phyloP scores from a whole-genome alignment of 2,797 vertebrate species.

The Ptychobarbus kaznakovi region DNA sequence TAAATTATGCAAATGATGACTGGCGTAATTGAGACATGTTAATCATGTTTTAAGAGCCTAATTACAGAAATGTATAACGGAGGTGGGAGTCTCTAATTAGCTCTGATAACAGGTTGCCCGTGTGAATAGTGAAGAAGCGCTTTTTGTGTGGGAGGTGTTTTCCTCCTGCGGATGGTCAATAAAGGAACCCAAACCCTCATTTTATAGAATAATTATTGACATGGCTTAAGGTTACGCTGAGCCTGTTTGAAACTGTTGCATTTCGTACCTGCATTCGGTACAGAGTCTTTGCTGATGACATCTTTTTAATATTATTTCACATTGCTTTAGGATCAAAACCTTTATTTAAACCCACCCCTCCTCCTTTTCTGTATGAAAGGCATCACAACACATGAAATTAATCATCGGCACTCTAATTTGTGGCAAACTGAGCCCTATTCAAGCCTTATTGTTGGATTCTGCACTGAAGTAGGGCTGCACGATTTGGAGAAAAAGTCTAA shows the following conservation, averaged over 20 bases:
- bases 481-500: not conserved
- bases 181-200: slow-evolving; percentile 26
- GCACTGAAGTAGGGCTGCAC: not conserved
- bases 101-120: slow-evolving; percentile 88
- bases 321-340: slow-evolving; percentile 21
- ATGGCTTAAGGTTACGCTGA: slow-evolving; percentile 18
- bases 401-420: slow-evolving; percentile 22
- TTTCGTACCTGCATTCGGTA: not conserved
- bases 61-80: slow-evolving; percentile 97
- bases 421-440: not conserved
- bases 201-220: slow-evolving; percentile 34
- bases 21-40: slow-evolving; percentile 92
- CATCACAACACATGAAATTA: slow-evolving; percentile 19
- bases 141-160: slow-evolving; percentile 54
- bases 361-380: not conserved
- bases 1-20: slow-evolving; percentile 99
- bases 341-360: slow-evolving; percentile 2
- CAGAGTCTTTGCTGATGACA: slow-evolving; percentile 8
- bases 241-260: not conserved
- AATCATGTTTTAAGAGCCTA: slow-evolving; percentile 99
- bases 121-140: slow-evolving; percentile 51
- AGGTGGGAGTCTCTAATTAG: slow-evolving; percentile 95
- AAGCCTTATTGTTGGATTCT: not conserved
- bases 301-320: not conserved
- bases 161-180: slow-evolving; percentile 33